Percentiles rank a stretch among this genome's conserved stretches.
These are phyloP conservation scores for Coptodon bakossiorum DNA, from an alignment of 2,113 vertebrate genomes.

Conservation along the genomic window DNA sequence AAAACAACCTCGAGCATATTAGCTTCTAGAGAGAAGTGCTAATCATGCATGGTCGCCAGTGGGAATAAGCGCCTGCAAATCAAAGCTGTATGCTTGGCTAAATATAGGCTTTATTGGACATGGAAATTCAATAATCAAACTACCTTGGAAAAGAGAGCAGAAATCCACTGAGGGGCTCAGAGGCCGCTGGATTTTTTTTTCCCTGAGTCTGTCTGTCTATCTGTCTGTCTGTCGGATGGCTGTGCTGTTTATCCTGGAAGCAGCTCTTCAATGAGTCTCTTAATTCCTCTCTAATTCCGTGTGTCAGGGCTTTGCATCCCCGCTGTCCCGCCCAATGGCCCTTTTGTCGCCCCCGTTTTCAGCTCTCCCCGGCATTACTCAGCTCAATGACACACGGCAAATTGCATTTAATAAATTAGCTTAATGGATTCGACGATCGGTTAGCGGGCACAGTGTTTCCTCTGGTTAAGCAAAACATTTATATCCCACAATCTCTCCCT, in stretches of 20 bases:
- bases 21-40: slow-evolving; percentile 40
- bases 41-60: slow-evolving; percentile 46
- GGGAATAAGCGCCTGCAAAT: slow-evolving; percentile 15
- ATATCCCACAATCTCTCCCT: slow-evolving; percentile 70
- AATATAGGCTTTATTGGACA: slow-evolving; percentile 33
- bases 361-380: slow-evolving; percentile 79
- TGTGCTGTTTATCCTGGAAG: slow-evolving; percentile 41
- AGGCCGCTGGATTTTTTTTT: neutral
- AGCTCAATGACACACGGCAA: slow-evolving; percentile 88
- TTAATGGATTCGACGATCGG: slow-evolving; percentile 92
- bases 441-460: slow-evolving; percentile 86
- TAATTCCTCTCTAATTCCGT: slow-evolving; percentile 69
- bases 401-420: slow-evolving; percentile 94
- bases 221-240: neutral
- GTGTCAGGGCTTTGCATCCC: slow-evolving; percentile 63
- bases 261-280: slow-evolving; percentile 49
- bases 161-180: neutral
- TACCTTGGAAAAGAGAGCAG: neutral
- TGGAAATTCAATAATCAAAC: slow-evolving; percentile 46
- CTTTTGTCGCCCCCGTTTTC: slow-evolving; percentile 65
- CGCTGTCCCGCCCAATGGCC: slow-evolving; percentile 61
- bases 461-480: slow-evolving; percentile 90
- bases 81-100: neutral
- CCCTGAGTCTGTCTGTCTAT: neutral
- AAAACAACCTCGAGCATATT: slow-evolving; percentile 42